Conservation (phyloP, 2,797 vertebrate species). For the Spinibarbus caldwelli region DNA sequence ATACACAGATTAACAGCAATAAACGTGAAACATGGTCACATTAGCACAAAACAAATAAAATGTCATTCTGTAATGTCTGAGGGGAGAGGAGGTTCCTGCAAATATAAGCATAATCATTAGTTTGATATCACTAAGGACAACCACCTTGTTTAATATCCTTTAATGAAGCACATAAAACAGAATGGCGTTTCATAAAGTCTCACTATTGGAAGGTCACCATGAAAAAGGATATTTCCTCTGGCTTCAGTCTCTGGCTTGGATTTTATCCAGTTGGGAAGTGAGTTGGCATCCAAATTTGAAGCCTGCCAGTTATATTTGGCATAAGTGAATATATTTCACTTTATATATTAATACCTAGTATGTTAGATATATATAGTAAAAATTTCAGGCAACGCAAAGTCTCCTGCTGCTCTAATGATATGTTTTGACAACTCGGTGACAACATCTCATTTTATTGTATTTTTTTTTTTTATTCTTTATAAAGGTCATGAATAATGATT, state of each 20-base stretch:
- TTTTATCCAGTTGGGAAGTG: background rate
- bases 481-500: constrained; percentile 58
- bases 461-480: constrained; percentile 31
- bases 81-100: background rate
- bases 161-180: constrained; percentile 40
- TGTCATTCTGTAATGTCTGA: constrained; percentile 5
- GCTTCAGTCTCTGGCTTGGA: constrained; percentile 28
- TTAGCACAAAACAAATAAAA: constrained; percentile 28
- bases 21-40: constrained; percentile 23
- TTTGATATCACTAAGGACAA: constrained; percentile 33
- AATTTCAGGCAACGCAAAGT: constrained; percentile 27
- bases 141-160: constrained; percentile 21
- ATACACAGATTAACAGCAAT: constrained; percentile 31
- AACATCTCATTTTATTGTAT: constrained; percentile 41
- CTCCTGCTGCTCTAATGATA: constrained; percentile 50
- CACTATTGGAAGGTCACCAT: constrained; percentile 28
- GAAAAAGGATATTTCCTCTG: constrained; percentile 23
- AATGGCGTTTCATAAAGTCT: constrained; percentile 29
- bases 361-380: background rate
- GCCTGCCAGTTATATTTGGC: constrained; percentile 16
- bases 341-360: background rate
- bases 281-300: background rate
- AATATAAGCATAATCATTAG: constrained; percentile 26
- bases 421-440: constrained; percentile 56
- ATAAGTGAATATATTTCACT: background rate